A percentile compares a stretch with the other conserved stretches of the same genome.
These are phyloP conservation scores for Melipona bicolor DNA, from an alignment of 2,888 invertebrate genomes.

Conservation along the genomic window DNA sequence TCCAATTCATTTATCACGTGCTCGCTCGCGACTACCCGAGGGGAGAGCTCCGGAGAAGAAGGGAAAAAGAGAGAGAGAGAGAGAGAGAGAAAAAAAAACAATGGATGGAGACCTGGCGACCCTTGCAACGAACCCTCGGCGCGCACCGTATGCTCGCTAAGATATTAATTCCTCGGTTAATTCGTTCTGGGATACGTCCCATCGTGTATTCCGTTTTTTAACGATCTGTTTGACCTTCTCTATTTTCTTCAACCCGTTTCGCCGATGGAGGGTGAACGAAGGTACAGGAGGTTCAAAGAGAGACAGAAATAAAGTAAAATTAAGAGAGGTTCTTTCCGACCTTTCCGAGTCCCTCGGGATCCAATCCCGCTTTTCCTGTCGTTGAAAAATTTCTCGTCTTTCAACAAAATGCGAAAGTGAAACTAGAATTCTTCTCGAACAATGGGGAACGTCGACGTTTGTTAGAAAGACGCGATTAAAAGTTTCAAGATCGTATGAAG, in stretches of 20 bases:
- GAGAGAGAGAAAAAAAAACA: conserved; percentile 41
- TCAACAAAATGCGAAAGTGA: too few species aligned
- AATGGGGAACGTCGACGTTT: too few species aligned
- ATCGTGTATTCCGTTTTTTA: background rate
- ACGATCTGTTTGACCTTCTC: background rate
- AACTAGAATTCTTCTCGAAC: too few species aligned
- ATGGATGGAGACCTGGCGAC: conserved; percentile 56
- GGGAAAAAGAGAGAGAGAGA: background rate
- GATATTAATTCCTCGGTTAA: conserved; percentile 65
- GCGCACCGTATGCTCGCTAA: conserved; percentile 46
- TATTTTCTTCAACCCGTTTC: background rate
- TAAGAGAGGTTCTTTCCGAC: too few species aligned
- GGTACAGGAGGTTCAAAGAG: background rate
- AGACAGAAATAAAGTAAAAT: background rate
- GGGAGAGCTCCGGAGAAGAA: background rate
- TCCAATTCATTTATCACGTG: conserved; percentile 72
- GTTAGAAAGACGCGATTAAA: too few species aligned
- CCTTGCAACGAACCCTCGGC: conserved; percentile 34
- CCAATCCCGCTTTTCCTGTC: too few species aligned
- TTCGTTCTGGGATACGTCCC: conserved; percentile 18
- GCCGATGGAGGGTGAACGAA: background rate
- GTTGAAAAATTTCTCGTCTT: too few species aligned
- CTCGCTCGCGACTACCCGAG: conserved; percentile 44
- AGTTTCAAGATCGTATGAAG: too few species aligned
- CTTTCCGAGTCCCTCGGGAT: too few species aligned